These are phyloP conservation scores for Holothuria leucospilota DNA, from an alignment of 53 echinoderm and acorn worm species.

Conservation along the genomic window DNA sequence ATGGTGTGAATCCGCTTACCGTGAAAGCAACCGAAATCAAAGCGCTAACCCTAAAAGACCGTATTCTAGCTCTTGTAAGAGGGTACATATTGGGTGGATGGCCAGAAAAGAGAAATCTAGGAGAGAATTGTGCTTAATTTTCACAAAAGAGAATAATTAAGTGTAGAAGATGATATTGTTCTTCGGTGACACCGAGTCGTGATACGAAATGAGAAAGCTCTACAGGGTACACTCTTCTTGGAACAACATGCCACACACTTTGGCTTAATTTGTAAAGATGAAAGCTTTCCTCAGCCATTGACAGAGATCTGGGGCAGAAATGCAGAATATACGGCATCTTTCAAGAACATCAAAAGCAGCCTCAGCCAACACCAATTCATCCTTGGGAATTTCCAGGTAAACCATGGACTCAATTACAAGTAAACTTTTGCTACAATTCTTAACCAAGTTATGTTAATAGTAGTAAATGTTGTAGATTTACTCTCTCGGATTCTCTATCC, in stretches of 20 bases:
- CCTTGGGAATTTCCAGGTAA: conserved; percentile 70
- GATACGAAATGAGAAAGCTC: conserved; percentile 36
- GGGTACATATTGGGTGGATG: conserved; percentile 52
- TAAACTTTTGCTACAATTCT: too few species aligned
- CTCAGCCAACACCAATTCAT: conserved; percentile 54
- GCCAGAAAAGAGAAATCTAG: conserved; percentile 36
- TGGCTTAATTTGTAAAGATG: conserved; percentile 69
- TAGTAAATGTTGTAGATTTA: too few species aligned
- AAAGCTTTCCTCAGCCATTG: conserved; percentile 54
- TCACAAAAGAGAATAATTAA: conserved; percentile 34
- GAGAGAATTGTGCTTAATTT: conserved; percentile 35
- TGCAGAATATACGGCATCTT: conserved; percentile 39
- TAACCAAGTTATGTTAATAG: too few species aligned
- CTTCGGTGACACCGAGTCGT: conserved; percentile 48
- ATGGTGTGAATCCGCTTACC: conserved; percentile 51
- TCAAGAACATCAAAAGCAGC: conserved; percentile 53
- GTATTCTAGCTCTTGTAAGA: conserved; percentile 35
- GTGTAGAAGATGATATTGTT: conserved; percentile 64
- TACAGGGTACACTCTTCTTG: background rate
- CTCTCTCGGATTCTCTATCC: too few species aligned
- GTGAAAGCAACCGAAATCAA: conserved; percentile 58
- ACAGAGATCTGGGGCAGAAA: conserved; percentile 37
- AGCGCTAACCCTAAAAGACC: conserved; percentile 34
- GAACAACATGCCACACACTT: conserved; percentile 67
- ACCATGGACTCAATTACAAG: conserved; percentile 50